Evolutionary conservation across 2,888 invertebrate species (phyloP).

Genomic region (Meandrusa payeni): DNA sequence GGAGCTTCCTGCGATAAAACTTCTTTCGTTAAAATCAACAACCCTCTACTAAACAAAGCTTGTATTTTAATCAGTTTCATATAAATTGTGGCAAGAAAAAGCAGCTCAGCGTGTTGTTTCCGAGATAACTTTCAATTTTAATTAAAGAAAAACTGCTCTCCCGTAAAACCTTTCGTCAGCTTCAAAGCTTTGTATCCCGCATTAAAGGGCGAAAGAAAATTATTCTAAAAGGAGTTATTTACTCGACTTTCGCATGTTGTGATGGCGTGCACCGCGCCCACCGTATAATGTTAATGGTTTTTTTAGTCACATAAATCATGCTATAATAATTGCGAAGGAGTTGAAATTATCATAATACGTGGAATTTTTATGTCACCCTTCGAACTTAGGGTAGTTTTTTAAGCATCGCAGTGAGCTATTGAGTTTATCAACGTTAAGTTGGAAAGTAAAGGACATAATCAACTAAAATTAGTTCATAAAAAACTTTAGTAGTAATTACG

Average conservation of each 20-base stretch:
- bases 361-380: constrained; percentile 34
- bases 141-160: constrained; percentile 6
- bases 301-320: constrained; percentile 54
- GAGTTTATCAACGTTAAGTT: too few species aligned
- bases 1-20: not conserved
- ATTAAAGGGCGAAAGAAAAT: not conserved
- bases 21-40: constrained; percentile 23
- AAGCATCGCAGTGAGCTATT: too few species aligned
- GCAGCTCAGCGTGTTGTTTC: not conserved
- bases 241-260: constrained; percentile 35
- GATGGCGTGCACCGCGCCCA: constrained; percentile 51
- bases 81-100: not conserved
- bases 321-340: constrained; percentile 54
- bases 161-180: constrained; percentile 1
- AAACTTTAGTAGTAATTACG: too few species aligned
- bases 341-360: constrained; percentile 47
- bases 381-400: constrained; percentile 7
- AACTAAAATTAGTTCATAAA: too few species aligned
- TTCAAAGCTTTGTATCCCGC: constrained; percentile 12
- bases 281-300: constrained; percentile 44
- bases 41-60: too few species aligned
- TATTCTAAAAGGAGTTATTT: constrained; percentile 20
- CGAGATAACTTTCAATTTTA: constrained; percentile 1
- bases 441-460: too few species aligned
- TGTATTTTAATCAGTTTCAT: too few species aligned